phyloP scores from a whole-genome alignment of 2,888 invertebrate species.

The Sympetrum striolatum region DNA sequence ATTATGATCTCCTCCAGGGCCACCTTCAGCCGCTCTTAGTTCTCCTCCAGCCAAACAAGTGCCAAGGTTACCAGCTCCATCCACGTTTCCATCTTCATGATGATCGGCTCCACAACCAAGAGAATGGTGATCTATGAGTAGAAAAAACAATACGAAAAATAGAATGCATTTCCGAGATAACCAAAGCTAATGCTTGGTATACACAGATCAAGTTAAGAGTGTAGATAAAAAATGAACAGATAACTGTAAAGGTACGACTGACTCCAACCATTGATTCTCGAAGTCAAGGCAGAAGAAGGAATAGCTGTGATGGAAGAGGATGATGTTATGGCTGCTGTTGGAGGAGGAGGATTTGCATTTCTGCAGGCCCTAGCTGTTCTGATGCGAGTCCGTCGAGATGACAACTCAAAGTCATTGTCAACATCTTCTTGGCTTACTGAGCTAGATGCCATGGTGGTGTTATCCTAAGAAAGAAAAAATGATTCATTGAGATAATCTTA shows the following conservation, averaged over 20 bases:
- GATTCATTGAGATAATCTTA: background rate
- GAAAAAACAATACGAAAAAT: background rate
- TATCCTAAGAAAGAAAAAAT: slow-evolving; percentile 11
- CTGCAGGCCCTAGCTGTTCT: slow-evolving; percentile 61
- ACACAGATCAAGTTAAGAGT: background rate
- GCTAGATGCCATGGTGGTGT: slow-evolving; percentile 64
- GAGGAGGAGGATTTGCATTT: slow-evolving; percentile 53
- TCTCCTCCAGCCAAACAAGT: slow-evolving; percentile 44
- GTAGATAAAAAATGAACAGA: too few relatives aligned
- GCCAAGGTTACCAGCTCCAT: slow-evolving; percentile 46
- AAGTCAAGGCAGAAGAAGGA: slow-evolving; percentile 7
- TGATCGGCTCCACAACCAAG: slow-evolving; percentile 37
- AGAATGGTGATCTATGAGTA: background rate
- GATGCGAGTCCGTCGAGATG: slow-evolving; percentile 63
- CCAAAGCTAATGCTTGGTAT: background rate
- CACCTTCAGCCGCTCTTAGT: slow-evolving; percentile 48
- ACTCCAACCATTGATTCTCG: slow-evolving; percentile 5
- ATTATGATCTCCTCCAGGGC: slow-evolving; percentile 54
- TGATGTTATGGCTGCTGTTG: background rate
- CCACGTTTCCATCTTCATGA: slow-evolving; percentile 32
- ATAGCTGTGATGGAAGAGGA: slow-evolving; percentile 26
- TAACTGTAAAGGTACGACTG: background rate
- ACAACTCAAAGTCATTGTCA: slow-evolving; percentile 64
- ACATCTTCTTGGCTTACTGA: slow-evolving; percentile 68
- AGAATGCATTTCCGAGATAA: background rate